These are phyloP conservation scores for Remorina albescens DNA, from an alignment of 2,797 vertebrate genomes.

Conservation along the genomic window DNA sequence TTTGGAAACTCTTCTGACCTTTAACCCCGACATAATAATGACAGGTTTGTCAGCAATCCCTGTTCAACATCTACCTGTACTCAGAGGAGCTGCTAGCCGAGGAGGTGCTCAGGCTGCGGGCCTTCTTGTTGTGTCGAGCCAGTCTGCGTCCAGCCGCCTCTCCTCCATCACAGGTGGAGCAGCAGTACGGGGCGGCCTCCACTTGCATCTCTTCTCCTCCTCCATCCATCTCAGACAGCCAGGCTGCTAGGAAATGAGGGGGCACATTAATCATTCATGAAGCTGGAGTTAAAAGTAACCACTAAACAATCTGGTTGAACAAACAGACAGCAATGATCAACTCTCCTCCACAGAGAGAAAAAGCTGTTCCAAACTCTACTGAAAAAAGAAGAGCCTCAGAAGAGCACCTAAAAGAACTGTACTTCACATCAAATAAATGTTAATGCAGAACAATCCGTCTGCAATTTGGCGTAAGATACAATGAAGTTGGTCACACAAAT, in stretches of 20 bases:
- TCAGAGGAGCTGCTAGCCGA: slow-evolving; percentile 88
- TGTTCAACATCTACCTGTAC: slow-evolving; percentile 85
- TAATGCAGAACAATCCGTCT: not conserved
- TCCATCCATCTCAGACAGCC: slow-evolving; percentile 82
- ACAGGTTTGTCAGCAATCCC: not conserved
- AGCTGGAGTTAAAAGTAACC: not conserved
- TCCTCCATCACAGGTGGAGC: slow-evolving; percentile 84
- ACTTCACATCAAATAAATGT: not conserved
- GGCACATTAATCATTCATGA: not conserved
- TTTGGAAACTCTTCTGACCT: slow-evolving; percentile 2
- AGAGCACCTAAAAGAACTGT: not conserved
- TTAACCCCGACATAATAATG: not conserved
- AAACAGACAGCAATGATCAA: not conserved
- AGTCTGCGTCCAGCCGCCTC: slow-evolving; percentile 78
- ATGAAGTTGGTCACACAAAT: not conserved
- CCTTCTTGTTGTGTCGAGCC: slow-evolving; percentile 85
- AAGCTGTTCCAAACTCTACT: not conserved
- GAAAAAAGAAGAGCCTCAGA: too few species aligned
- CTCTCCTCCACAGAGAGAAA: too few species aligned
- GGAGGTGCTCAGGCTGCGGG: slow-evolving; percentile 91
- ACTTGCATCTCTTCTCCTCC: slow-evolving; percentile 78
- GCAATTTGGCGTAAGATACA: not conserved
- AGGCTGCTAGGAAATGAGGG: slow-evolving; percentile 20
- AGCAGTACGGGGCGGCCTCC: slow-evolving; percentile 82
- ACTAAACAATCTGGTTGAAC: not conserved